Evolutionary conservation across 2,113 vertebrate species (phyloP).

Genomic region (Polypterus bichir): DNA sequence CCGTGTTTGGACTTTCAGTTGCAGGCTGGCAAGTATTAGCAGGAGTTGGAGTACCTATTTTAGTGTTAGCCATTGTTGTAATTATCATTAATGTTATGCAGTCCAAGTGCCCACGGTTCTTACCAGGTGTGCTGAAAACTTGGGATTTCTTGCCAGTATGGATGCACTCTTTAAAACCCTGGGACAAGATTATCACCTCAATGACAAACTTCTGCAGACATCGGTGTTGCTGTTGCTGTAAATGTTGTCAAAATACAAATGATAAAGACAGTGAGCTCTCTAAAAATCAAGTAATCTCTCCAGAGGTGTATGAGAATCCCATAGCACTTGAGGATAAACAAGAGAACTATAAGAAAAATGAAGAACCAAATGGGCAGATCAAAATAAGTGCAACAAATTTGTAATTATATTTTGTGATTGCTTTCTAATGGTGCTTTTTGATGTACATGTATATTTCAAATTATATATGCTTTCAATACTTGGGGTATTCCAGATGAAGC

Average conservation of each 20-base stretch:
- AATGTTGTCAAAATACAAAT: slow-evolving; percentile 28
- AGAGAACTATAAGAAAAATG: background rate
- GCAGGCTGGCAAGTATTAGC: slow-evolving; percentile 78
- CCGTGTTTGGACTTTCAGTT: slow-evolving; percentile 71
- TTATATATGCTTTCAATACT: no score
- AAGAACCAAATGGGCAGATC: background rate
- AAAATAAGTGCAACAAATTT: slow-evolving; percentile 13
- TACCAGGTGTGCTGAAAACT: slow-evolving; percentile 56
- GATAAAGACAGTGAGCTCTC: slow-evolving; percentile 14
- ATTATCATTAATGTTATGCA: slow-evolving; percentile 68
- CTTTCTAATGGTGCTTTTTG: no score
- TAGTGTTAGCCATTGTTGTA: slow-evolving; percentile 37
- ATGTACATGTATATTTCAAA: no score
- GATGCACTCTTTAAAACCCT: slow-evolving; percentile 72
- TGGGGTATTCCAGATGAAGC: no score
- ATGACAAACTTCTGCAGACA: slow-evolving; percentile 36
- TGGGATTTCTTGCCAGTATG: slow-evolving; percentile 79
- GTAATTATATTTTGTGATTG: slow-evolving; percentile 9
- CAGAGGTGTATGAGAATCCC: slow-evolving; percentile 62
- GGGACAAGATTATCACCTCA: slow-evolving; percentile 54
- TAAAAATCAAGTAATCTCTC: slow-evolving; percentile 32
- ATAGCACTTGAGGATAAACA: slow-evolving; percentile 38
- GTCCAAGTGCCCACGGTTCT: slow-evolving; percentile 33
- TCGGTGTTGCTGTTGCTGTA: slow-evolving; percentile 65
- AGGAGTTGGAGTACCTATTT: slow-evolving; percentile 63